These are phyloP conservation scores for Polymixis flavicincta DNA, from an alignment of 2,888 invertebrate species.

Conservation along the genomic window DNA sequence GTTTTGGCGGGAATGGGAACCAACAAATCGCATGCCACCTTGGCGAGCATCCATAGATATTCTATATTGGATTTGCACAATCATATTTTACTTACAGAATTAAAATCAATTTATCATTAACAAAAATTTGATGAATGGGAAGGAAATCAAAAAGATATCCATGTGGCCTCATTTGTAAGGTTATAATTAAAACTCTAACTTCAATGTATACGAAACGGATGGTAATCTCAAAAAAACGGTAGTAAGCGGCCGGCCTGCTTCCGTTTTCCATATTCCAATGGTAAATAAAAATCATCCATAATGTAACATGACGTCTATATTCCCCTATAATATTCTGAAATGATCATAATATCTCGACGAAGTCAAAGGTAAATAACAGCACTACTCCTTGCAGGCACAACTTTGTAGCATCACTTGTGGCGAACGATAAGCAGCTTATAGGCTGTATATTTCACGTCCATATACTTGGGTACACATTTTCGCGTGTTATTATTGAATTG, in stretches of 20 bases:
- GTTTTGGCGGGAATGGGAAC: no score
- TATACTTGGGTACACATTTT: conserved; percentile 33
- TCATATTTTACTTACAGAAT: no score
- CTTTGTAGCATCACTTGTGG: conserved; percentile 50
- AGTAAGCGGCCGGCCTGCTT: no score
- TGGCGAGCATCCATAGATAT: no score
- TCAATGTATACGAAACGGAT: not conserved
- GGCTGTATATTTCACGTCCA: conserved; percentile 39
- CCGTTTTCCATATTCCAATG: no score
- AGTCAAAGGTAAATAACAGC: conserved; percentile 21
- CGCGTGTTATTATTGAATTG: not conserved
- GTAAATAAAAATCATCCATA: no score
- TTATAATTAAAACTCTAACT: no score
- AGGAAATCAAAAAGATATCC: not conserved
- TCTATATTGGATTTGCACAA: no score
- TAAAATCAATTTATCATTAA: no score
- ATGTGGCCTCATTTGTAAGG: not conserved
- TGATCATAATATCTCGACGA: not conserved
- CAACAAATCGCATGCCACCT: no score
- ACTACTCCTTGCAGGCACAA: conserved; percentile 30
- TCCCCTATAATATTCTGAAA: not conserved
- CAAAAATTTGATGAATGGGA: not conserved
- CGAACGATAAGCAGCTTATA: conserved; percentile 59
- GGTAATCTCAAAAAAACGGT: no score
- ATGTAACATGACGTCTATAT: not conserved